Conservation (phyloP, 1,140 invertebrate species). For the Branchinecta lynchi region DNA sequence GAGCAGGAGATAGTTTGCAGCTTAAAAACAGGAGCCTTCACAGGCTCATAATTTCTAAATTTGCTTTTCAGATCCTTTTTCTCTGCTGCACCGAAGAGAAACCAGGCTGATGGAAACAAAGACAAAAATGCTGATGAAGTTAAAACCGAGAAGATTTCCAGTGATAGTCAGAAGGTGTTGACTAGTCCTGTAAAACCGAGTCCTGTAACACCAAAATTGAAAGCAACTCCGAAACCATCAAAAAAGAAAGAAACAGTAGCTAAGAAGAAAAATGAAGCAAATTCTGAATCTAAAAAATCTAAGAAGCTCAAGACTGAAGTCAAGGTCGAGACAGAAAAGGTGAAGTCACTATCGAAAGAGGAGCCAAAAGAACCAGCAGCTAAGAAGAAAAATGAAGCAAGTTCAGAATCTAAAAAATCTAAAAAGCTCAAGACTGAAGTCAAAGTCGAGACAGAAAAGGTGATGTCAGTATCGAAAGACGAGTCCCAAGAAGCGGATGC, state of each 20-base stretch:
- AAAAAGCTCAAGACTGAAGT: conserved; percentile 13
- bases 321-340: neutral
- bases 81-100: conserved; percentile 17
- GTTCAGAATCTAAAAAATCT: conserved; percentile 11
- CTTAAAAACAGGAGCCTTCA: neutral
- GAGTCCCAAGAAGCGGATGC: neutral
- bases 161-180: no score
- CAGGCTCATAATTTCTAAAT: no score
- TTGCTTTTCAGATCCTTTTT: conserved; percentile 20
- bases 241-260: no score
- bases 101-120: conserved; percentile 10
- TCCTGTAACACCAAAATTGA: no score
- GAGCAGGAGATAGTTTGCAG: neutral
- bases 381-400: conserved; percentile 12
- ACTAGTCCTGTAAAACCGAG: no score
- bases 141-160: no score
- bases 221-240: no score
- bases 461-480: neutral
- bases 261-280: conserved; percentile 12
- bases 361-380: neutral
- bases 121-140: no score
- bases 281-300: conserved; percentile 8
- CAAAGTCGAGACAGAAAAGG: neutral
- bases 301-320: conserved; percentile 13
- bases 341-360: neutral